Evolutionary conservation across 2,888 invertebrate genomes (phyloP), one percentile per base, ranked within the genome.

Genomic region (Linnaemya tessellans): DNA sequence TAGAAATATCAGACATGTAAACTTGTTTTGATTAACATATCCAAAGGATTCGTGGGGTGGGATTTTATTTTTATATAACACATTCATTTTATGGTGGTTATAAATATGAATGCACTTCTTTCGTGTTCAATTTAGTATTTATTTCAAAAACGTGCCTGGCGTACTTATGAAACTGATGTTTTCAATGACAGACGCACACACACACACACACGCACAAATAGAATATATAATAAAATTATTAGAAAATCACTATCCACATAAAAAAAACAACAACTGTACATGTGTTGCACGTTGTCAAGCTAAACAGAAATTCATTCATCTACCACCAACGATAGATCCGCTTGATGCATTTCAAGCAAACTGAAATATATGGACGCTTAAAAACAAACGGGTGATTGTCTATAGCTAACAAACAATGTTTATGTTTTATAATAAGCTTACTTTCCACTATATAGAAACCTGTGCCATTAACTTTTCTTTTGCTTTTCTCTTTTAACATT

Each of bases 181-280:
- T 41, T 64, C 0, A 62, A 38, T 58, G 54, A 18, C 25, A 56
- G 1, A 30, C 3, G 41, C 13, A 41, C 30, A 30, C 30, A 30
- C 30, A 30, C 2, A 30, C 30, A 5, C 13, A 56, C 9, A 56
- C 8, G 5, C 30, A 5, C 13, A 56, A 4, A 56, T 8, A 51
- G 30, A 49, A 67, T 64, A 15, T 4, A 25, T 13, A 30, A 35
- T 30, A 35, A 67, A 46, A 20, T 30, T 8, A 30, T 15, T 49
- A 30, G 11, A 62, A 62, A 65, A 65, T n/a, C 4, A 30, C 8
- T 58, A 43, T 22, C 22, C 41, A 41, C 30, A 30, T 5, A 51
- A 62, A 25, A 78, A 80, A 35, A 64, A 67, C 56, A 75, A 84
- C 49, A 75, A 75, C 79, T 84, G 70, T 84, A 79, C 75, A 80